These are phyloP conservation scores for Rhinopomastus cyanomelas DNA, from an alignment of 2,113 vertebrate genomes.

Conservation along the genomic window DNA sequence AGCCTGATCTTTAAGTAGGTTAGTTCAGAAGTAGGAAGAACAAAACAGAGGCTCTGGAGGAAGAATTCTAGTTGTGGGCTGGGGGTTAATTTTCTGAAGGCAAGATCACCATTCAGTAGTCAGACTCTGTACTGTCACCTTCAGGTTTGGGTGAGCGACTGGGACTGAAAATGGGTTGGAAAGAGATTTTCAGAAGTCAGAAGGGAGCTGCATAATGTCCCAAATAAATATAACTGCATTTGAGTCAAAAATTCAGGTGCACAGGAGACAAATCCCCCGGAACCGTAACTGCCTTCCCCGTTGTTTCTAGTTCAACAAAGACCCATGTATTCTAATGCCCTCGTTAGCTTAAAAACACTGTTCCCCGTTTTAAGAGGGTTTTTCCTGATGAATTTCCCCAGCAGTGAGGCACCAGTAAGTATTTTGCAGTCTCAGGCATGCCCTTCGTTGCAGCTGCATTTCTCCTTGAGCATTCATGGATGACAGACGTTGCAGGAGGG, in stretches of 20 bases:
- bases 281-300: not conserved
- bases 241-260: not conserved
- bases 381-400: slow-evolving; percentile 55
- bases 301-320: slow-evolving; percentile 10
- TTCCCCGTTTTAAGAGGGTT: slow-evolving; percentile 55
- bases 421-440: slow-evolving; percentile 53
- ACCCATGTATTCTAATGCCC: slow-evolving; percentile 22
- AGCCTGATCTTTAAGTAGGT: not conserved
- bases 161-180: not conserved
- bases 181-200: not conserved
- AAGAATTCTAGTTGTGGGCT: not conserved
- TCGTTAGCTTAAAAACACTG: slow-evolving; percentile 42
- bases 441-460: slow-evolving; percentile 38
- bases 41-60: not conserved
- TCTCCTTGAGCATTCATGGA: slow-evolving; percentile 10
- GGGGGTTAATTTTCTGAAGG: not conserved
- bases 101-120: not conserved
- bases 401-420: slow-evolving; percentile 62
- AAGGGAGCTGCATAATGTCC: not conserved
- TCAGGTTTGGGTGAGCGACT: not conserved
- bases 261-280: not conserved
- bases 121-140: not conserved
- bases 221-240: not conserved
- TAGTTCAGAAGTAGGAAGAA: not conserved
- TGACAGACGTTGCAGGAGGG: not conserved